Evolutionary conservation across 2,113 vertebrate species (phyloP).

Genomic region (Dunckerocampus dactyliophorus): DNA sequence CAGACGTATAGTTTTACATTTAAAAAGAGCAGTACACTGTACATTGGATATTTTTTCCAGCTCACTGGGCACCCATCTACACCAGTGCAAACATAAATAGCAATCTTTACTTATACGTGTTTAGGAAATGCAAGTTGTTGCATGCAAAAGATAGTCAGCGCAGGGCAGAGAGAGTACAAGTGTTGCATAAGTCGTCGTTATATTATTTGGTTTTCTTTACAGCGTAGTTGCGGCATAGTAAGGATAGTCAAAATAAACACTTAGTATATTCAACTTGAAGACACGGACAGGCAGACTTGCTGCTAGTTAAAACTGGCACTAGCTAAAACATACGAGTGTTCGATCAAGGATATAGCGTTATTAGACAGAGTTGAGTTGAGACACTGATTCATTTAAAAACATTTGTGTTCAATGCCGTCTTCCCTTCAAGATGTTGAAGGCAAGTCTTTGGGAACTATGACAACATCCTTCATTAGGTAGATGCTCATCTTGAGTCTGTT

Average conservation of each 20-base stretch:
- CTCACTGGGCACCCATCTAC: slow-evolving; percentile 49
- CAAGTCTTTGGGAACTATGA: slow-evolving; percentile 62
- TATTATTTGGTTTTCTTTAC: slow-evolving; percentile 52
- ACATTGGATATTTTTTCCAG: slow-evolving; percentile 55
- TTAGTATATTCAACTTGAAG: slow-evolving; percentile 11
- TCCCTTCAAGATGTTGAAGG: slow-evolving; percentile 47
- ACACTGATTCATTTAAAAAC: background rate
- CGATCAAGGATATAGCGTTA: background rate
- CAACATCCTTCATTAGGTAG: slow-evolving; percentile 36
- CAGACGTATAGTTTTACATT: slow-evolving; percentile 31
- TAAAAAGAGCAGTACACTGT: slow-evolving; percentile 45
- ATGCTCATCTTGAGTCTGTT: too few species aligned
- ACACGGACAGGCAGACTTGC: slow-evolving; percentile 19
- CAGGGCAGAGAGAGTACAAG: slow-evolving; percentile 20
- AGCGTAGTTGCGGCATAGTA: slow-evolving; percentile 47
- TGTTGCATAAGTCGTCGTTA: slow-evolving; percentile 32
- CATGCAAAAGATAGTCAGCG: slow-evolving; percentile 53
- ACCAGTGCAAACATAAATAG: slow-evolving; percentile 45
- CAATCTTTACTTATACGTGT: slow-evolving; percentile 39
- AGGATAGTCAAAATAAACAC: slow-evolving; percentile 18
- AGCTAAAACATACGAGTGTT: background rate
- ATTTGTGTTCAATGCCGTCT: slow-evolving; percentile 39
- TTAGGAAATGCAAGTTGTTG: slow-evolving; percentile 28
- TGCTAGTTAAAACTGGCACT: slow-evolving; percentile 20
- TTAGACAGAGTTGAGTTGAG: too few species aligned